phyloP scores from a whole-genome alignment of 2,888 invertebrate genomes.

The Acleris emargana region DNA sequence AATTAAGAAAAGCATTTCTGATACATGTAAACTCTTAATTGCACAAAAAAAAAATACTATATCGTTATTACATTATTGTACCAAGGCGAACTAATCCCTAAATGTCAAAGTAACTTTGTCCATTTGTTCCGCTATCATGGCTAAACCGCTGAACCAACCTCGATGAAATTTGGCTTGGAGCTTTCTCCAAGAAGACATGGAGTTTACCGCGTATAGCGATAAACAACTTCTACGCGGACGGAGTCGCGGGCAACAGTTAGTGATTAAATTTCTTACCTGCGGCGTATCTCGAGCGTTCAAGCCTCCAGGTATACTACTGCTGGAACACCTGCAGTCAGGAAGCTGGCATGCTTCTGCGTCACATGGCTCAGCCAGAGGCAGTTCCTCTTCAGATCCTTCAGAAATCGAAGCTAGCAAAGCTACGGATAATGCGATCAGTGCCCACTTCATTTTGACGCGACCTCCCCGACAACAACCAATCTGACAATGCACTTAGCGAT shows the following conservation, averaged over 20 bases:
- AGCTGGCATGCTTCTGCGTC: slow-evolving; percentile 54
- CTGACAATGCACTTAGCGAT: slow-evolving; percentile 5
- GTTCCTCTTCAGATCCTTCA: slow-evolving; percentile 15
- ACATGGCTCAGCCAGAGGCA: slow-evolving; percentile 45
- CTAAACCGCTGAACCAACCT: too few relatives aligned
- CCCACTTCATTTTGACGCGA: slow-evolving; percentile 30
- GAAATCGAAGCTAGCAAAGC: slow-evolving; percentile 8
- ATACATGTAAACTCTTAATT: too few relatives aligned
- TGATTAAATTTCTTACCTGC: slow-evolving; percentile 56
- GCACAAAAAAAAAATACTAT: too few relatives aligned
- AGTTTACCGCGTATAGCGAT: too few relatives aligned
- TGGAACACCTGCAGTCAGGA: slow-evolving; percentile 73
- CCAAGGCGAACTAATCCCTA: too few relatives aligned
- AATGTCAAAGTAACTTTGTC: too few relatives aligned
- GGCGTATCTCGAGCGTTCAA: slow-evolving; percentile 62
- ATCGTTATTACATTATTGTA: too few relatives aligned
- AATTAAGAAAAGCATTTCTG: too few relatives aligned
- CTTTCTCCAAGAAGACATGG: too few relatives aligned
- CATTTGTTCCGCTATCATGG: too few relatives aligned
- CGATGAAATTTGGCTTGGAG: too few relatives aligned
- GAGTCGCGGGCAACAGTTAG: not conserved
- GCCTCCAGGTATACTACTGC: slow-evolving; percentile 62
- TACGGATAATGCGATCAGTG: slow-evolving; percentile 12
- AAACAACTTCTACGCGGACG: too few relatives aligned
- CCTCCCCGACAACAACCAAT: slow-evolving; percentile 2